Base-by-base conservation (phyloP, 2,888 invertebrate genomes). In the Lepidocyrtoides sp. region DNA sequence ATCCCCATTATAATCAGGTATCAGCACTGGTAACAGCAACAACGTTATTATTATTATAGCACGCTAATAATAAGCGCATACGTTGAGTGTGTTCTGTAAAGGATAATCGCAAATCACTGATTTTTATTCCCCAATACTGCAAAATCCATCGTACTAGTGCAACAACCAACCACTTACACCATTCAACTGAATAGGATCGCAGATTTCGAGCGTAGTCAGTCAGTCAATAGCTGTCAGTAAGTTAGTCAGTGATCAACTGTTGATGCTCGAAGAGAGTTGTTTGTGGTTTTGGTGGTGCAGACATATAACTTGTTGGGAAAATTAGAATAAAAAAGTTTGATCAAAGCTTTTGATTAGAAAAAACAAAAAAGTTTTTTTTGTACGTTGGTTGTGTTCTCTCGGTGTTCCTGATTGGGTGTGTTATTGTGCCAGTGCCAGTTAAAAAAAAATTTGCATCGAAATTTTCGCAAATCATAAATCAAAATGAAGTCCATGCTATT, bases 401-500 rank as follows among this genome's bases (percentile, higher is more conserved):
- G 32, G 66, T 66, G 66, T 60, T 60, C 17, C n/a, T n/a, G n/a
- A n/a, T n/a, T n/a, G n/a, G n/a, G 20, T 66, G 7, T 8, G 3
- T 20, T 75, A 20, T 75, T 41, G 41, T 26, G 8, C 20, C 5
- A 17, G 69, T 66, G 66, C n/a, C 17, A 32, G 17, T 36, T n/a
- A 51, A n/a, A n/a, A n/a, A n/a, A n/a, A n/a, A n/a, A n/a, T n/a
- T n/a, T n/a, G n/a, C n/a, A 10, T 14, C 10, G 79, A 44, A 75
- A 75, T 41, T n/a, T n/a, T n/a, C 36, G 14, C 29, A 66, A 84
- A 44, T 60, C 32, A 66, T 66, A n/a, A 79, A 51, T 41, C 66
- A 88, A 77, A 86, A 92, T 93, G 93, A 93, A 93, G 75, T 85
- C 92, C 44, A 84, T 93, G 51, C 17, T 92, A 10, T 8, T 93